A percentile compares a stretch with the other conserved stretches of the same genome.
Evolutionary conservation across 2,113 vertebrate genomes (phyloP).

Genomic region (Paralichthys olivaceus): DNA sequence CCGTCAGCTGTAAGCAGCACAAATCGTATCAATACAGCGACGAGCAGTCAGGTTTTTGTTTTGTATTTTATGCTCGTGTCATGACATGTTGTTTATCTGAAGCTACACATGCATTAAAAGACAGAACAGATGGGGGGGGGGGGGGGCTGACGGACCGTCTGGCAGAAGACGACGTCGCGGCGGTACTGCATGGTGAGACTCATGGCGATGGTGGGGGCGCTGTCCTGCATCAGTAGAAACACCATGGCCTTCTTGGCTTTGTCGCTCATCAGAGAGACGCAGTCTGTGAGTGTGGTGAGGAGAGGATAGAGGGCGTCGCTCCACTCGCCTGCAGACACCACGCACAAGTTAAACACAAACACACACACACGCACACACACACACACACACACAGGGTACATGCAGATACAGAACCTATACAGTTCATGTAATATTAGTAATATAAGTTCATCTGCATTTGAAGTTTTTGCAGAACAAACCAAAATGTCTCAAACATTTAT

Average conservation of each 20-base stretch:
- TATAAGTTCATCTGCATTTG: neutral
- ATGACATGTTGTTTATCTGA: neutral
- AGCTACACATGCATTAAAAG: neutral
- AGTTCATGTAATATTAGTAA: too few relatives aligned
- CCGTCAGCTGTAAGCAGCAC: conserved; percentile 85
- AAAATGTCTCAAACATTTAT: neutral
- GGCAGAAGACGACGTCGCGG: conserved; percentile 98
- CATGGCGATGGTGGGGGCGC: conserved; percentile 93
- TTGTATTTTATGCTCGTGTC: neutral
- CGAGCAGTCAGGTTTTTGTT: neutral
- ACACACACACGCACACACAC: conserved; percentile 3
- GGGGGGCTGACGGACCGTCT: conserved; percentile 86
- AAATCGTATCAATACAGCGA: neutral
- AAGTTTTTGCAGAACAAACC: neutral
- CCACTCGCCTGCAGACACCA: conserved; percentile 89
- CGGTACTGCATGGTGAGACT: conserved; percentile 95
- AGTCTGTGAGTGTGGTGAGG: conserved; percentile 94
- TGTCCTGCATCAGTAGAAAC: conserved; percentile 98
- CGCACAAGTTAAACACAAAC: neutral
- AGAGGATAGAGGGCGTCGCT: conserved; percentile 95
- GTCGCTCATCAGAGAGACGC: conserved; percentile 97
- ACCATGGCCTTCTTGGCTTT: conserved; percentile 98
- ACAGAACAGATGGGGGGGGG: neutral
- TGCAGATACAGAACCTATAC: neutral
- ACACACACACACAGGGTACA: neutral